Evolutionary conservation across 2,797 vertebrate species (phyloP), one percentile per base, ranked within the genome.

Genomic region (Cirrhinus molitorella): DNA sequence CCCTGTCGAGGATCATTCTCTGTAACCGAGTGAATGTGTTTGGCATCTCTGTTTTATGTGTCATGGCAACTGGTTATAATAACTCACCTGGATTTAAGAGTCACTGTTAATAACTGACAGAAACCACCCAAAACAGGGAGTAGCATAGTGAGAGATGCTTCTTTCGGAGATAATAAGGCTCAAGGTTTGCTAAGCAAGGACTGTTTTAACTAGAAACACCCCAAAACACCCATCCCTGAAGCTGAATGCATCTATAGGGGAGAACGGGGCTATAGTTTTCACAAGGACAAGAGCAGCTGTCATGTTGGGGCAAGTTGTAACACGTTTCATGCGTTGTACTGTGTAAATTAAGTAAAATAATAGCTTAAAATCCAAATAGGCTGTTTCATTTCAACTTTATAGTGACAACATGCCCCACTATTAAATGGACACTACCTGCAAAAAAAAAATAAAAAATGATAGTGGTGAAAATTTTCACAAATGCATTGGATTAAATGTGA

Each of bases 1-100:
- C 43, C 0, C 59, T 17, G 1, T 34, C 53, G 31, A n/a, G 13
- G 17, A 25, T 3, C n/a, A 40, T 65, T 73, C 80, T 73, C 57
- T 47, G 45, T 19, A 55, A 25, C 34, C 19, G 23, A 63, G 14
- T 28, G 61, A n/a, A 65, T 76, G 57, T 67, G 47, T 83, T 76
- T 47, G 55, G 37, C 34, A 45, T 31, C 16, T 40, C 31, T 65
- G 21, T 72, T 11, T 63, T 8, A 13, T 31, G 80, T 81, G 12
- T 59, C 79, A 63, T 73, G 70, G 70, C 80, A 65, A 74, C 59
- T 66, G 16, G 3, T 66, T 19, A 9, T 23, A 51, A 51, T 81
- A 21, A 63, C 0, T 1, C 40, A 31, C 74, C 74, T 63, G 55
- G 43, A 61, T 21, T 72, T 79, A 67, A 65, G 28, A 55, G 45